Evolutionary conservation across 2,888 invertebrate genomes (phyloP), one percentile per base, ranked within the genome.

Genomic region (Eupsilia transversa): DNA sequence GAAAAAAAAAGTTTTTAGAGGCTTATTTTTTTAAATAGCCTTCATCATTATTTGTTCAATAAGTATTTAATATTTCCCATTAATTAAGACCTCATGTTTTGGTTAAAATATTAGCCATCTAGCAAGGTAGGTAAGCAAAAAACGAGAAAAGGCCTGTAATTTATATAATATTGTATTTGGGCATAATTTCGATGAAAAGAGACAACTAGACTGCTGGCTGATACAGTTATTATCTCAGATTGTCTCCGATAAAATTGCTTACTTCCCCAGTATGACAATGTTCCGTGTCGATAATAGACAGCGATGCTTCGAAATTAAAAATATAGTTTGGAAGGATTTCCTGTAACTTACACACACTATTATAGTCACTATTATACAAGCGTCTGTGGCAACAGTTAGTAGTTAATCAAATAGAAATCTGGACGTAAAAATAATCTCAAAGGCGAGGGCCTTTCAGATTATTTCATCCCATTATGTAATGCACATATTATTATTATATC

Each of bases 401-500:
- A 1, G 17, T 33, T 71, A 75, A 66, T 77, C n/a, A 59, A 66
- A 75, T 76, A 66, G 6, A 67, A 68, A 77, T 79, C 49, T 41
- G 27, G 5, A 61, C 27, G 30, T n/a, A n/a, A n/a, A n/a, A n/a
- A n/a, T n/a, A n/a, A n/a, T n/a, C n/a, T n/a, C n/a, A n/a, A n/a
- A n/a, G n/a, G n/a, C n/a, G n/a, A n/a, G n/a, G n/a, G 14, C 33
- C 49, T 33, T 43, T 63, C 20, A 20, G 20, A 41, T 49, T 72
- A 79, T 10, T 23, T 5, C 30, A 43, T 35, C 17, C 35, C 10
- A 20, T 64, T 12, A 56, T 20, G n/a, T 49, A 27, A 72, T 33
- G 9, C 3, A n/a, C 10, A 12, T 52, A 12, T 41, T 46, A n/a
- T 54, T 43, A 46, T 35, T 41, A 57, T 17, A 43, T 38, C 17